Evolutionary conservation across 2,888 invertebrate species (phyloP), one percentile per base, ranked within the genome.

Genomic region (Parnassius apollo): DNA sequence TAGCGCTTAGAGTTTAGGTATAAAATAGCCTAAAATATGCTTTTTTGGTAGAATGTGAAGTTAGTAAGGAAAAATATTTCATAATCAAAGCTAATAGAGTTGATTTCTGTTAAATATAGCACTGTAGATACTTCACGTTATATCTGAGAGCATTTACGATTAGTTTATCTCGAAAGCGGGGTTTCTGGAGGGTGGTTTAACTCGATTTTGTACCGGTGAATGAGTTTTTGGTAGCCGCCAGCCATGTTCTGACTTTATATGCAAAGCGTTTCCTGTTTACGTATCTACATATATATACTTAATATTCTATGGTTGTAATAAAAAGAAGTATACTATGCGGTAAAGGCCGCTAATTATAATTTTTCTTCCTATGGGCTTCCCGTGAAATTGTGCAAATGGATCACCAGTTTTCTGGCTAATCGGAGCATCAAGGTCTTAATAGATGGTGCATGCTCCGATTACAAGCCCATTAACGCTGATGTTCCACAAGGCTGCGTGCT

Each of bases 171-270:
- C 71, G 68, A 76, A 84, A 85, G 81, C 83, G 82, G 73, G 73
- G 80, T 75, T 71, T 66, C 75, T 68, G 72, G 73, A 81, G 88
- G 88, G 85, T 80, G 79, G 80, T 80, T 80, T 90, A 91, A 91
- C 76, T 68, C 72, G 77, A 91, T 91, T 91, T 87, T 78, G 83
- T 83, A 86, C 87, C 86, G 88, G 87, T 90, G 91, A 86, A 91
- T 91, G 91, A 88, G 90, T 89, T 91, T 73, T 91, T 91, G 85
- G 91, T 88, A 91, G 90, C 91, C 90, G 88, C 87, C 78, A 88
- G 91, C 88, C 71, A 89, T 89, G 71, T 84, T 81, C 77, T 68
- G 66, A 66, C 74, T 70, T 67, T 56, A 66, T 59, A 66, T 65
- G 54, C 59, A 61, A 59, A 66, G 53, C 62, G 35, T 35, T 68